Base-by-base conservation (phyloP, 64 coral and sea anemone species). In the Anthopleura sola region DNA sequence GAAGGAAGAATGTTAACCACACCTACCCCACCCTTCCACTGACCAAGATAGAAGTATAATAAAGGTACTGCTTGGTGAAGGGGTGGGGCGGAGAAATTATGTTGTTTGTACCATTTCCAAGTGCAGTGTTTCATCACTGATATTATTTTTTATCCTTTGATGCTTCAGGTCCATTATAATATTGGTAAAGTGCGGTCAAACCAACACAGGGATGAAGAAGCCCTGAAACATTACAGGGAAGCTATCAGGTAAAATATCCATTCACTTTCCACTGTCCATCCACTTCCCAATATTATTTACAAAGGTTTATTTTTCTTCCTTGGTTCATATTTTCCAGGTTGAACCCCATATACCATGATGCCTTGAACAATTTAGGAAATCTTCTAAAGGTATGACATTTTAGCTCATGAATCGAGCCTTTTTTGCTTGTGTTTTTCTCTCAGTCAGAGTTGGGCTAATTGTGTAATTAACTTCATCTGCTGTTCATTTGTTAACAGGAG, bases 331-430 rank as follows among this genome's bases (percentile, higher is more conserved):
- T 78, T 17, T 75, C 18, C 69, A 95, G 93, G 49, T 87, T 95
- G 20, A 95, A 92, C 24, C 93, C 93, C 77, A 86, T 78, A 34
- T 95, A 95, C 64, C 86, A 92, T 68, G 88, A 95, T 26, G 93
- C 93, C 44, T 83, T 95, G 36, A 95, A 95, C 79, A 95, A 95
- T 82, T 85, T 95, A 29, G 93, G 93, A 54, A 95, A 95, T 48
- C 37, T 95, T 24, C 28, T 95, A 36, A 95, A 89, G 93, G 93
- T 95, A 91, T 80, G 15, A 15, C 29, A 71, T 71, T 17, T 66
- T n/a, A 66, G n/a, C n/a, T n/a, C n/a, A n/a, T n/a, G 0, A n/a
- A 23, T 66, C 4, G n/a, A n/a, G 23, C 20, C 60, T 66, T 11
- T 66, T 71, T 26, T 21, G 58, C 24, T 20, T 21, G 58, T 62